These are phyloP conservation scores for Nineta flava DNA, from an alignment of 2,888 invertebrate genomes.

Conservation along the genomic window DNA sequence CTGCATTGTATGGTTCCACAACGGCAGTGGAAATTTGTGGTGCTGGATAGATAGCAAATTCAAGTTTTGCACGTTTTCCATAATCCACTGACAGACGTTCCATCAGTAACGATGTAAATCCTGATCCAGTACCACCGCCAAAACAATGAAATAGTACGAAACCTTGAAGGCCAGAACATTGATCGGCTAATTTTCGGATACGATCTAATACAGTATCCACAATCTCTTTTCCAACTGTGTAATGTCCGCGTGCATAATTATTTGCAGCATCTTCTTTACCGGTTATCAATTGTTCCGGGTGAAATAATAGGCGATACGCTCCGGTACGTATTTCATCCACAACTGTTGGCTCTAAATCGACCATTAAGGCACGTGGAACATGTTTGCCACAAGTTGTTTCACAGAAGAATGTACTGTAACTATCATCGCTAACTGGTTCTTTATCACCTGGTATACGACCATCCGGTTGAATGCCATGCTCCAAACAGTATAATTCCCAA, in stretches of 20 bases:
- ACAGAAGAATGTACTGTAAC: conserved; percentile 87
- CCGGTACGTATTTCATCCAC: conserved; percentile 89
- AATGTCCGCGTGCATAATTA: conserved; percentile 49
- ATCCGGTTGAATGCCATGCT: no score
- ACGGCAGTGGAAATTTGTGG: conserved; percentile 22
- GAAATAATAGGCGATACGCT: conserved; percentile 89
- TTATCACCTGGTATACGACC: no score
- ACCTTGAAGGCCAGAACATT: conserved; percentile 40
- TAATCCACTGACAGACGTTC: conserved; percentile 44
- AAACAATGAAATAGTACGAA: conserved; percentile 48
- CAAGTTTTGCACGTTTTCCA: conserved; percentile 44
- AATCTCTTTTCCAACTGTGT: conserved; percentile 43
- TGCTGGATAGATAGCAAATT: conserved; percentile 44
- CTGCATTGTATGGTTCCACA: conserved; percentile 45
- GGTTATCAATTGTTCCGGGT: conserved; percentile 92
- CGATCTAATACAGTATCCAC: conserved; percentile 34
- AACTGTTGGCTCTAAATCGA: conserved; percentile 92
- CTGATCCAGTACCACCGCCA: conserved; percentile 42
- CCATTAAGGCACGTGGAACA: conserved; percentile 86
- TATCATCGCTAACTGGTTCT: conserved; percentile 50
- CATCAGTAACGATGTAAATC: conserved; percentile 46
- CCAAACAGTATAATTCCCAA: no score
- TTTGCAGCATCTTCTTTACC: conserved; percentile 50
- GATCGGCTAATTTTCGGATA: conserved; percentile 36
- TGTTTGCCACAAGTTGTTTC: conserved; percentile 41